A percentile compares a stretch with the other conserved stretches of the same genome.
Conservation (phyloP, 2,797 vertebrate species). For the Gadopsis marmoratus region DNA sequence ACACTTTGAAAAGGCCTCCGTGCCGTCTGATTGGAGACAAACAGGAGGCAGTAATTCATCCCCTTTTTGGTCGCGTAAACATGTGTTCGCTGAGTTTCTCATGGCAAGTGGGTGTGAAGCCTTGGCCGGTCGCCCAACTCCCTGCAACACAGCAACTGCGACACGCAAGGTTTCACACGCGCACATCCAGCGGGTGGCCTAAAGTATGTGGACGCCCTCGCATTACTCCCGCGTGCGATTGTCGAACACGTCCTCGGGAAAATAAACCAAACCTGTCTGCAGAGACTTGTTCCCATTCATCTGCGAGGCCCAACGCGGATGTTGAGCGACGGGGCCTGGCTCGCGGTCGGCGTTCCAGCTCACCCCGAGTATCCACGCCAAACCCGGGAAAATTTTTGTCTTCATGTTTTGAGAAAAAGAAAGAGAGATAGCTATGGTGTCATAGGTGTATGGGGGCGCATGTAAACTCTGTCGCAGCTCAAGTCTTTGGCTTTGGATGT, state of each 20-base stretch:
- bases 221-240: background rate
- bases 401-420: background rate
- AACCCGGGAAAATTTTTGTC: background rate
- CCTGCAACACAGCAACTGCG: conserved; percentile 11
- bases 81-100: conserved; percentile 46
- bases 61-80: conserved; percentile 62
- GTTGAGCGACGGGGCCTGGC: background rate
- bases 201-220: background rate
- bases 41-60: conserved; percentile 62
- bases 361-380: background rate
- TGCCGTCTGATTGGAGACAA: conserved; percentile 54
- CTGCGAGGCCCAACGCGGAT: no score
- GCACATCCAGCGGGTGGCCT: background rate
- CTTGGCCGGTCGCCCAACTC: conserved; percentile 11
- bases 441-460: no score
- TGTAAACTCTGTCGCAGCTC: no score
- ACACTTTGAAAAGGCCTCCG: conserved; percentile 52
- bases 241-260: background rate
- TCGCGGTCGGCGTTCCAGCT: background rate
- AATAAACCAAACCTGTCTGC: background rate
- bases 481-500: no score
- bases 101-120: conserved; percentile 35
- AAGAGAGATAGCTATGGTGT: background rate
- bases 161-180: background rate
- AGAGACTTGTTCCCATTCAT: no score